phyloP scores from a whole-genome alignment of 1,140 invertebrate genomes.

The Ephestia elutella region DNA sequence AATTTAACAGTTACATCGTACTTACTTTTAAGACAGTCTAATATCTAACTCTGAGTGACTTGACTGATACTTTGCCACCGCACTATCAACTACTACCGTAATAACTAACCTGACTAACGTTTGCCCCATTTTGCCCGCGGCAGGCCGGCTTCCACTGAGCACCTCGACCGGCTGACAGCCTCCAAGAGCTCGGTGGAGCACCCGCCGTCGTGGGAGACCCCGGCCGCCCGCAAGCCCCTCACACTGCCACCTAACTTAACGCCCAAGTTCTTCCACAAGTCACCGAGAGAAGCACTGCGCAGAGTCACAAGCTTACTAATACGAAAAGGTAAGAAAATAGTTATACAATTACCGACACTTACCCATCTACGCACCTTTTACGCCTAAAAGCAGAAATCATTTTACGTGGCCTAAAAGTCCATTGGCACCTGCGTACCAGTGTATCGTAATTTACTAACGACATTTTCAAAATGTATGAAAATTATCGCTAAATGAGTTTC shows the following conservation, averaged over 20 bases:
- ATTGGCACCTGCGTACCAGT: no score
- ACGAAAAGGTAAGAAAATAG: slow-evolving; percentile 80
- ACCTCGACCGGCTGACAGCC: slow-evolving; percentile 82
- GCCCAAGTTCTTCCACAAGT: slow-evolving; percentile 89
- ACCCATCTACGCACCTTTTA: no score
- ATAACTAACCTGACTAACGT: not conserved
- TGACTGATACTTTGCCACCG: no score
- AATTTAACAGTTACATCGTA: no score
- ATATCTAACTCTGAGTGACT: no score
- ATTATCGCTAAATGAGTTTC: no score
- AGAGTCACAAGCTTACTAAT: slow-evolving; percentile 91
- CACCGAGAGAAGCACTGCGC: slow-evolving; percentile 86
- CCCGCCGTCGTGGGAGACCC: slow-evolving; percentile 72
- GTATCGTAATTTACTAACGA: no score
- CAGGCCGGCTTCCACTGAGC: slow-evolving; percentile 87
- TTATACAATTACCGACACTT: not conserved
- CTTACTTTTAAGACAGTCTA: no score
- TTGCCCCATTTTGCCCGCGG: not conserved
- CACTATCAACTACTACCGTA: no score
- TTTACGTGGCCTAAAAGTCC: no score
- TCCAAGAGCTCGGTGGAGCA: slow-evolving; percentile 61
- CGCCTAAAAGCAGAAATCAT: no score
- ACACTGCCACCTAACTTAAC: slow-evolving; percentile 89
- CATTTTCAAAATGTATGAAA: no score
- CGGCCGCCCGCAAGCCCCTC: slow-evolving; percentile 80